phyloP scores from a whole-genome alignment of 64 coral and sea anemone species.

The Pocillopora verrucosa region DNA sequence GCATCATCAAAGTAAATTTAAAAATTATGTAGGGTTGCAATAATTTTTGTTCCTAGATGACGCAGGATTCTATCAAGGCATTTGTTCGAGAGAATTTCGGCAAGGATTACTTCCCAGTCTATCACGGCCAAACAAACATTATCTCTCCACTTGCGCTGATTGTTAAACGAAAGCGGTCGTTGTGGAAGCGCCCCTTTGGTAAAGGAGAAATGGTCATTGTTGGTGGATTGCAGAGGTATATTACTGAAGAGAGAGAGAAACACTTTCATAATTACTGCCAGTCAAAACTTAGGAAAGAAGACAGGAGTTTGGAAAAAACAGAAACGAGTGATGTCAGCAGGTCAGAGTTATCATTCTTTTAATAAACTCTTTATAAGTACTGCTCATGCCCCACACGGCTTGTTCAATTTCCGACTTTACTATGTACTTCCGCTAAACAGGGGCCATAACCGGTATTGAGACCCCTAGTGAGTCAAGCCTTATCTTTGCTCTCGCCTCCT shows the following conservation, averaged over 20 bases:
- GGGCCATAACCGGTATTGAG: too few species aligned
- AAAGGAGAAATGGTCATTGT: conserved; percentile 44
- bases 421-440: too few species aligned
- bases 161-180: conserved; percentile 36
- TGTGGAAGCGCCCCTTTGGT: conserved; percentile 60
- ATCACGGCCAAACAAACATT: conserved; percentile 48
- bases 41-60: neutral
- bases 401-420: too few species aligned
- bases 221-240: conserved; percentile 26
- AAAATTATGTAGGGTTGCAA: neutral
- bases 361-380: neutral
- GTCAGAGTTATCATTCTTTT: neutral
- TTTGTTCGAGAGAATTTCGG: conserved; percentile 58
- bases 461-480: too few species aligned
- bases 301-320: conserved; percentile 40
- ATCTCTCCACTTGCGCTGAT: conserved; percentile 20
- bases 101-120: conserved; percentile 38
- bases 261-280: neutral
- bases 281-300: conserved; percentile 15
- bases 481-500: too few species aligned
- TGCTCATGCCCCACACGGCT: too few species aligned
- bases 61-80: conserved; percentile 23
- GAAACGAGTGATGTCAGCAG: conserved; percentile 28
- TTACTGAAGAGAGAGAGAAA: neutral
- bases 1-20: neutral